phyloP scores from a whole-genome alignment of 2,888 invertebrate species.

The Rotaria macrura region DNA sequence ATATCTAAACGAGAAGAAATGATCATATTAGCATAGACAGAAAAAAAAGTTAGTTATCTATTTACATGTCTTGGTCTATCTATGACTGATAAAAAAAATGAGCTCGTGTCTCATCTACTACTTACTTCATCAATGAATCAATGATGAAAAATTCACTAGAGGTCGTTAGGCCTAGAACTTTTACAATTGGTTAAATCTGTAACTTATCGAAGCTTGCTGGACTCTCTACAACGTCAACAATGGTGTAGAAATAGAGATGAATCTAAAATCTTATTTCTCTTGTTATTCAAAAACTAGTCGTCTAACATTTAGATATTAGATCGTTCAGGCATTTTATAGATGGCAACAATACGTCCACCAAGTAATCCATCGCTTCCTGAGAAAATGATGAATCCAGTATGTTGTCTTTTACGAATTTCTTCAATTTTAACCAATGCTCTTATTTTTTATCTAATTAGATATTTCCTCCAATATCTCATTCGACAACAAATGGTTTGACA shows the following conservation, averaged over 20 bases:
- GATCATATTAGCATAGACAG: no score
- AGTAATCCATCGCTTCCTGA: neutral
- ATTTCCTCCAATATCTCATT: neutral
- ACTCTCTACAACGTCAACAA: neutral
- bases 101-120: neutral
- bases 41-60: no score
- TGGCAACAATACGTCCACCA: neutral
- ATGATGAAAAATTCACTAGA: neutral
- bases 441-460: neutral
- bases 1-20: neutral
- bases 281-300: no score
- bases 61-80: no score
- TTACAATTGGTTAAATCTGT: neutral
- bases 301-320: neutral
- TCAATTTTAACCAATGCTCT: no score
- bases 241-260: neutral
- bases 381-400: neutral
- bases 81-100: no score
- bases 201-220: neutral
- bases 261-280: neutral
- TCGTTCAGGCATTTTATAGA: neutral
- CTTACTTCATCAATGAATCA: neutral
- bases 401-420: neutral
- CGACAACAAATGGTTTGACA: neutral
- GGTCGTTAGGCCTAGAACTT: neutral